phyloP scores from a whole-genome alignment of 2,113 vertebrate genomes.

The Archocentrus centrarchus region DNA sequence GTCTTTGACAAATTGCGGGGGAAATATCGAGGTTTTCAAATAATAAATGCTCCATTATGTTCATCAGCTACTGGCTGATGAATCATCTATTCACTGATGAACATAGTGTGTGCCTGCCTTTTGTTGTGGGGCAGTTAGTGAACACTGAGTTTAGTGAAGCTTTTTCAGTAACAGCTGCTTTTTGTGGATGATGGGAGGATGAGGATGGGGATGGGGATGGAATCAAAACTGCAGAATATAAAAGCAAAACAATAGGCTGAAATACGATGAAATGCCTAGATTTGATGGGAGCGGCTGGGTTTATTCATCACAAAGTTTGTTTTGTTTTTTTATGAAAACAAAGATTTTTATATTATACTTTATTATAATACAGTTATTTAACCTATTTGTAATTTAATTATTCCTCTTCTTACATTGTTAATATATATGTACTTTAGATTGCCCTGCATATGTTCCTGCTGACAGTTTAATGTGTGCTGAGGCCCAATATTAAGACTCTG shows the following conservation, averaged over 20 bases:
- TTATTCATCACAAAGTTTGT: too few relatives aligned
- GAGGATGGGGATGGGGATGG: rapidly evolving
- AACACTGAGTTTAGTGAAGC: background rate
- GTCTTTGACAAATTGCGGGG: background rate
- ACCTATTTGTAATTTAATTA: background rate
- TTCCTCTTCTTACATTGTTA: background rate
- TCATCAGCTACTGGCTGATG: background rate
- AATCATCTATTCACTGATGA: background rate
- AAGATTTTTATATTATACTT: background rate
- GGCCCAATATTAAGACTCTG: conserved; percentile 46
- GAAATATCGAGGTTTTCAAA: background rate
- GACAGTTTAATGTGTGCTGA: conserved; percentile 54
- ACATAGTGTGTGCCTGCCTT: background rate
- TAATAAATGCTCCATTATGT: background rate
- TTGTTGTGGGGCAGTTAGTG: background rate
- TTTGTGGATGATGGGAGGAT: background rate
- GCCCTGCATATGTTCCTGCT: conserved; percentile 20
- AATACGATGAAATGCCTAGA: too few relatives aligned
- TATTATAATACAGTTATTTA: background rate
- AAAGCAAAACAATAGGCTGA: background rate
- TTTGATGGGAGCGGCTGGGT: too few relatives aligned
- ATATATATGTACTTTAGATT: background rate
- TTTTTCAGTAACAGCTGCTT: background rate
- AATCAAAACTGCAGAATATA: background rate
- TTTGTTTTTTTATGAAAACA: too few relatives aligned